phyloP scores from a whole-genome alignment of 2,113 vertebrate genomes.

The Cryptotis parvus region DNA sequence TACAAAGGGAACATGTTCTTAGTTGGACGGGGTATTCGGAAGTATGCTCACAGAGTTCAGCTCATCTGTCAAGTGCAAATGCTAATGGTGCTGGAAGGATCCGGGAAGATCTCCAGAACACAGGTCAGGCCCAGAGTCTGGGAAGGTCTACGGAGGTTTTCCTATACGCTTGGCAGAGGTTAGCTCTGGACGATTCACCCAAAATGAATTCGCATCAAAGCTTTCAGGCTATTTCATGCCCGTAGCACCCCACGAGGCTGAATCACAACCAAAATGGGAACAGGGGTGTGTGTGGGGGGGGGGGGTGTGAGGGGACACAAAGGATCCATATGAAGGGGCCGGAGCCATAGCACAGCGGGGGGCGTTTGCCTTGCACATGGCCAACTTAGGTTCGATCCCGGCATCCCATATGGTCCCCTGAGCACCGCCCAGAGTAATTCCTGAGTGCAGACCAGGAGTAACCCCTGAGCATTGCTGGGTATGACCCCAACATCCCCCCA shows the following conservation, averaged over 20 bases:
- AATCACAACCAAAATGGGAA: neutral
- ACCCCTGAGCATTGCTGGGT: no score
- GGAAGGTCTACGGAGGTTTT: neutral
- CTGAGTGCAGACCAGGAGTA: no score
- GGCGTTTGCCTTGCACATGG: no score
- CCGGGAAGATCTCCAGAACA: neutral
- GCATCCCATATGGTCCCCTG: no score
- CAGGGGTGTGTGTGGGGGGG: neutral
- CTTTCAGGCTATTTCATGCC: neutral
- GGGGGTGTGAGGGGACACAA: neutral
- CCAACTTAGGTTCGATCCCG: no score
- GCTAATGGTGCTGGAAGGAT: neutral
- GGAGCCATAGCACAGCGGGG: no score
- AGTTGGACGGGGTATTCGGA: conserved; percentile 14
- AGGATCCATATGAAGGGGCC: neutral
- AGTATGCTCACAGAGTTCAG: neutral
- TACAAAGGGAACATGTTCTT: conserved; percentile 6
- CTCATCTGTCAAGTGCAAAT: neutral
- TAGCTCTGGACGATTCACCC: neutral
- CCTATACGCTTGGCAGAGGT: neutral
- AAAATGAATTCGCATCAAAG: conserved; percentile 11
- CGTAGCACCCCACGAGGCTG: neutral
- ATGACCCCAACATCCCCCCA: no score
- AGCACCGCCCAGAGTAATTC: no score
- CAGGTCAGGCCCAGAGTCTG: neutral